Percentiles rank a stretch among this genome's conserved stretches.
Evolutionary conservation across 2,113 vertebrate genomes (phyloP).

Genomic region (Talpa occidentalis): DNA sequence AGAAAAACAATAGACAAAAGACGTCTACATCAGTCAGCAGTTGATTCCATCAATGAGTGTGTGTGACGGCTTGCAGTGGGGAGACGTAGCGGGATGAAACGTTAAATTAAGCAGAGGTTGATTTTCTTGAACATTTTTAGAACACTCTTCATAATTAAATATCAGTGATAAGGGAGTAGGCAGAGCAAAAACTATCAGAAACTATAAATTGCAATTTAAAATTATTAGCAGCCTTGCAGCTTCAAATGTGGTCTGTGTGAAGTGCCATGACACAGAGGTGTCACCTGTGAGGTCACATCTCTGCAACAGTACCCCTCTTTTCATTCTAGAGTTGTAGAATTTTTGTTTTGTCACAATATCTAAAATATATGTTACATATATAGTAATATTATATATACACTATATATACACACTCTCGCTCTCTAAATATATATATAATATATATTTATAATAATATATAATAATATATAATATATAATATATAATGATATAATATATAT

Average conservation of each 20-base stretch:
- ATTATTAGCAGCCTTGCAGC: not conserved
- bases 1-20: too few species aligned
- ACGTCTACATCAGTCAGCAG: not conserved
- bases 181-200: not conserved
- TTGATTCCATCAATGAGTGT: not conserved
- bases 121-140: slow-evolving; percentile 31
- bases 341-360: not conserved
- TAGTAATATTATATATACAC: too few species aligned
- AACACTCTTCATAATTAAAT: not conserved
- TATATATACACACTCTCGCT: too few species aligned
- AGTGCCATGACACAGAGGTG: accelerated
- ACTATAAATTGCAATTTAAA: not conserved
- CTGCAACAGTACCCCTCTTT: not conserved
- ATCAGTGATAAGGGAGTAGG: not conserved
- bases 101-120: not conserved
- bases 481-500: too few species aligned
- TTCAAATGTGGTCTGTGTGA: not conserved
- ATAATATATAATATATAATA: too few species aligned
- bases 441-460: too few species aligned
- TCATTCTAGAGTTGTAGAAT: not conserved
- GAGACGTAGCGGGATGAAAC: not conserved
- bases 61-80: not conserved
- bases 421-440: too few species aligned
- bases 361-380: not conserved
- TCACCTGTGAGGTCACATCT: not conserved